phyloP scores from a whole-genome alignment of 2,888 invertebrate species.

The Torymus auratus region DNA sequence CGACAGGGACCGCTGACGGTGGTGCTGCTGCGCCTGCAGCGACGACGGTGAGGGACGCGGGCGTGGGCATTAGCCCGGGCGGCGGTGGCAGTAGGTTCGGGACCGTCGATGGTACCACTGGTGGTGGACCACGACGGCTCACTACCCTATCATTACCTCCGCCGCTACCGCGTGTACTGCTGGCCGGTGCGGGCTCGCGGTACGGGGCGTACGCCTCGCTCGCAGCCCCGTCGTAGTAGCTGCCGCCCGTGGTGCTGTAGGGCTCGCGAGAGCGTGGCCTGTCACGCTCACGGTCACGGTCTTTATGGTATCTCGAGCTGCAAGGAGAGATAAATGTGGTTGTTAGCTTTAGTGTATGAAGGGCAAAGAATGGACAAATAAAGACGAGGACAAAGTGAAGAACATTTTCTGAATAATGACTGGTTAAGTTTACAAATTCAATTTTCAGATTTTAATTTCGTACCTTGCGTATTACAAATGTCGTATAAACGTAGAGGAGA shows the following conservation, averaged over 20 bases:
- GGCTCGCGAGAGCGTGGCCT: slow-evolving; percentile 72
- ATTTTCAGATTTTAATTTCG: too few relatives aligned
- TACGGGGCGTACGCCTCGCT: slow-evolving; percentile 56
- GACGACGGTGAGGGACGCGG: slow-evolving; percentile 61
- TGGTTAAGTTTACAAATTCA: too few relatives aligned
- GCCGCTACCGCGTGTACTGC: background rate
- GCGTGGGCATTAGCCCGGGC: slow-evolving; percentile 65
- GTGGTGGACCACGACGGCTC: slow-evolving; percentile 11
- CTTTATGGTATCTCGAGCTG: slow-evolving; percentile 71
- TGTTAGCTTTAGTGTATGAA: too few relatives aligned
- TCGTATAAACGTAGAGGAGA: too few relatives aligned
- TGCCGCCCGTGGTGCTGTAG: slow-evolving; percentile 62
- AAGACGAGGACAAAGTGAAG: too few relatives aligned
- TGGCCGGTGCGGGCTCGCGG: slow-evolving; percentile 69
- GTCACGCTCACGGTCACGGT: slow-evolving; percentile 73
- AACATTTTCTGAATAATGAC: too few relatives aligned
- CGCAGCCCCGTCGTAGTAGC: slow-evolving; percentile 72
- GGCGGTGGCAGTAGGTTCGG: slow-evolving; percentile 65
- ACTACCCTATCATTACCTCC: background rate
- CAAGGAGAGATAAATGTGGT: too few relatives aligned
- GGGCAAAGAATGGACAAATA: too few relatives aligned
- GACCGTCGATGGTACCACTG: background rate
- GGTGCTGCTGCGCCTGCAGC: slow-evolving; percentile 67
- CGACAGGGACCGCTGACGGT: slow-evolving; percentile 56
- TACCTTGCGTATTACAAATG: too few relatives aligned